Evolutionary conservation across 2,113 vertebrate genomes (phyloP), one percentile per base, ranked within the genome.

Genomic region (Bufo gargarizans): DNA sequence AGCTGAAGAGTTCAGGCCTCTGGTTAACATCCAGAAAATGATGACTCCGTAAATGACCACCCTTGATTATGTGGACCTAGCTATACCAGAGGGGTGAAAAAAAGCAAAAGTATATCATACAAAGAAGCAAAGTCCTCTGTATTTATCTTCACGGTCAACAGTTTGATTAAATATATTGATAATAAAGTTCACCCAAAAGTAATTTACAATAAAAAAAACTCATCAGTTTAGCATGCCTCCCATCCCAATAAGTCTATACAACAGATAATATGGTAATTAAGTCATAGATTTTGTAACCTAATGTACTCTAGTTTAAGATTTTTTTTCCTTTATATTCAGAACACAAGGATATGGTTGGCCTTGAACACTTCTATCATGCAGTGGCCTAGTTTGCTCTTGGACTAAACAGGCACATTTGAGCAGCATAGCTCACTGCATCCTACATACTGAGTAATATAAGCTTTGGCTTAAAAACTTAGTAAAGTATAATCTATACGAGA

Each of bases 1-100:
- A 84, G 67, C 58, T 71, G 47, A 71, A 84, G 63, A 71, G 82
- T 65, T 84, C 82, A 84, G 82, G 82, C 82, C 82, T 84, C 82
- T 84, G 82, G n/a, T 84, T 84, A 84, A 69, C 49, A 10, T 69
- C 13, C 55, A 65, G 6, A 84, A 84, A 84, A 71, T 33, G 10
- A 84, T 14, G 49, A 84, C 33, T 83, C 20, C n/a, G 55, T 55
- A 33, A 84, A 47, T 10, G 5, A 53, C 14, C 14, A 53, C n/a
- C 3, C 47, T 84, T 84, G 47, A 45, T 58, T 19, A 56, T 6
- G 14, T 55, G 58, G 59, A 82, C n/a, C 14, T 45, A 49, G 45
- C 8, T 65, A 49, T 20, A 67, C 58, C 19, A 69, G 58, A 61
- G 58, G 58, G 33, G 56, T 63, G 47, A 13, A 80, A 67, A 81